Evolutionary conservation across 2,888 invertebrate species (phyloP).

Genomic region (Metallyticus violacea): DNA sequence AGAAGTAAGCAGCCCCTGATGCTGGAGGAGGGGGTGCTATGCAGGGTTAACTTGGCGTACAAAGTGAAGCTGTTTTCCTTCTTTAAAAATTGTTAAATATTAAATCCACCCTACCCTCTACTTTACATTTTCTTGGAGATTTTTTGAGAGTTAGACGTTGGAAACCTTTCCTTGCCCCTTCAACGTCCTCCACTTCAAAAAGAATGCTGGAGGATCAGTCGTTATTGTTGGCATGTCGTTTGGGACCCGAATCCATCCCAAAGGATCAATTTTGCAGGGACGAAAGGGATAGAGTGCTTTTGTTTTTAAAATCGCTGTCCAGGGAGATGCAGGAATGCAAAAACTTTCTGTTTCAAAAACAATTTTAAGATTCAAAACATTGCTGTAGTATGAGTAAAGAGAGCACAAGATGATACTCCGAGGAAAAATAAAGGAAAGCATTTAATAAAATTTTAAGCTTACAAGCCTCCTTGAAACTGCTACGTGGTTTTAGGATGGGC

Average conservation of each 20-base stretch:
- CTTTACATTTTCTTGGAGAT: background rate
- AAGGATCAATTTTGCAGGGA: background rate
- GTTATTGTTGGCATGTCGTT: background rate
- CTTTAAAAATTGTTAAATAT: background rate
- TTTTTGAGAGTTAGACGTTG: background rate
- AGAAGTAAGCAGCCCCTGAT: background rate
- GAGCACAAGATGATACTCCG: background rate
- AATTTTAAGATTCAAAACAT: background rate
- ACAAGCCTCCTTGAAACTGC: background rate
- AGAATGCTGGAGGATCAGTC: background rate
- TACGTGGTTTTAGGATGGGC: background rate
- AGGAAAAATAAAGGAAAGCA: background rate
- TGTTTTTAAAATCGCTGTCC: background rate
- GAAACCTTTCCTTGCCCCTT: background rate
- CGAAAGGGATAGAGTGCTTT: background rate
- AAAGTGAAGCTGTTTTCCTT: background rate
- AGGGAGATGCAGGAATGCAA: background rate
- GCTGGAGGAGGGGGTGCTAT: background rate
- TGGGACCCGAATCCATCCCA: background rate
- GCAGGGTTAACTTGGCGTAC: background rate
- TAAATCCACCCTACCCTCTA: background rate
- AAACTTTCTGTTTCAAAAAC: background rate
- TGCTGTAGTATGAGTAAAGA: background rate
- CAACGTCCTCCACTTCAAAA: background rate
- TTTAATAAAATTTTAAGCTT: background rate